These are phyloP conservation scores for Trachythela sp. DNA, from an alignment of 64 coral and sea anemone species.

Conservation along the genomic window DNA sequence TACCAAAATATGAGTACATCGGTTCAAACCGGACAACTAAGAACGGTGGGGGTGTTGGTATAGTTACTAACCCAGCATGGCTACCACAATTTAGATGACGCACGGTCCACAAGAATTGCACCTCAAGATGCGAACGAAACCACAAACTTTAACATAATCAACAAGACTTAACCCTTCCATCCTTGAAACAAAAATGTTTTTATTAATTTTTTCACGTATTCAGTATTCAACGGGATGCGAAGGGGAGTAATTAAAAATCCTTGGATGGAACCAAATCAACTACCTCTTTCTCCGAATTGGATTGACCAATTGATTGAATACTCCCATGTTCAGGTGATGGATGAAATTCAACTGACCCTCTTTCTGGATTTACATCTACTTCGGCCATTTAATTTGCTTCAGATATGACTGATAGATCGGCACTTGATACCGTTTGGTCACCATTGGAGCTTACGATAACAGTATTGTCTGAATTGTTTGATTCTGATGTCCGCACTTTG, in stretches of 20 bases:
- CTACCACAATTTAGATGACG: not conserved
- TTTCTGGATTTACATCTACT: not conserved
- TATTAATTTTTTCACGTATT: slow-evolving; percentile 1
- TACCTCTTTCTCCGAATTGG: not conserved
- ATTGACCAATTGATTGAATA: not conserved
- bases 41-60: slow-evolving; percentile 32
- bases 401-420: not conserved
- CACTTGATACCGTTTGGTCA: not conserved
- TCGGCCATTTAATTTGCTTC: not conserved
- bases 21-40: not conserved
- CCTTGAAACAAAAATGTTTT: slow-evolving; percentile 49
- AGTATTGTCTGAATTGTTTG: not conserved
- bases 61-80: slow-evolving; percentile 15
- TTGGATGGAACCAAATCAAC: not conserved
- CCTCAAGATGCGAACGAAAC: slow-evolving; percentile 42
- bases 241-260: slow-evolving; percentile 20
- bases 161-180: slow-evolving; percentile 49
- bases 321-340: no score
- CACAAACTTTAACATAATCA: slow-evolving; percentile 33
- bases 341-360: not conserved
- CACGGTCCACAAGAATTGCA: slow-evolving; percentile 62
- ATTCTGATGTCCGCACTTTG: no score
- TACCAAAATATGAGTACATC: slow-evolving; percentile 36
- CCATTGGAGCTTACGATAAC: not conserved
- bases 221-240: not conserved